A percentile compares a stretch with the other conserved stretches of the same genome.
Conservation (phyloP, 2,797 vertebrate species). For the Podarcis siculus region DNA sequence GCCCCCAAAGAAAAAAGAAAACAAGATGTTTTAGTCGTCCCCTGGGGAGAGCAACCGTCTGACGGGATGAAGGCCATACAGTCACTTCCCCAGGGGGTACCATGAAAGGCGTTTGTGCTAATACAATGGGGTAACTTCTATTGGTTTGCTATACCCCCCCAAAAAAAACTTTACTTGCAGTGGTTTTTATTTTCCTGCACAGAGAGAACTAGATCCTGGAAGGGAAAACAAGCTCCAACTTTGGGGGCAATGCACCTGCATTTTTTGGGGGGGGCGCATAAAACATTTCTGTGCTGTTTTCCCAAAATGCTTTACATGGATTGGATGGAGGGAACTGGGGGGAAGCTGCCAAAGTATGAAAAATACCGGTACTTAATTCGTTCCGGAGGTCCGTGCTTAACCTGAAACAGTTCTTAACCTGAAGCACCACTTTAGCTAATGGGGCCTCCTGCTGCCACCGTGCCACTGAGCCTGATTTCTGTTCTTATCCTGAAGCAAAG, state of each 20-base stretch:
- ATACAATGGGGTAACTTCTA: neutral
- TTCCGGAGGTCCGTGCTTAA: too few relatives aligned
- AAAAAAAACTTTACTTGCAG: neutral
- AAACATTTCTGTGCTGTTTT: neutral
- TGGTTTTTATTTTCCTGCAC: too few relatives aligned
- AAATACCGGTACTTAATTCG: neutral
- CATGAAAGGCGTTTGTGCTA: slow-evolving; percentile 5
- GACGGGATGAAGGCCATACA: neutral
- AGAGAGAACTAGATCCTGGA: neutral
- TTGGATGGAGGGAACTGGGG: too few relatives aligned
- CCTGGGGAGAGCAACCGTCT: neutral
- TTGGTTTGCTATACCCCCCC: neutral
- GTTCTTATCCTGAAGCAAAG: too few relatives aligned
- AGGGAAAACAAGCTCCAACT: too few relatives aligned
- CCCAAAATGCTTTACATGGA: neutral
- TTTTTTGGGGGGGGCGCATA: neutral
- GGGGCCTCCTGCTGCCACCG: too few relatives aligned
- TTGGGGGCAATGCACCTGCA: neutral
- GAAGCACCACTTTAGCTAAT: too few relatives aligned
- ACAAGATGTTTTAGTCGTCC: slow-evolving; percentile 13
- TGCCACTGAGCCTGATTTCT: too few relatives aligned
- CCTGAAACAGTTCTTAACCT: too few relatives aligned
- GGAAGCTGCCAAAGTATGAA: neutral
- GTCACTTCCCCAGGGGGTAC: neutral
- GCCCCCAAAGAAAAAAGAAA: slow-evolving; percentile 3